Percentiles rank a stretch among this genome's conserved stretches.
These are phyloP conservation scores for Drosophila subsilvestris DNA, from an alignment of 2,888 invertebrate species.

Conservation along the genomic window DNA sequence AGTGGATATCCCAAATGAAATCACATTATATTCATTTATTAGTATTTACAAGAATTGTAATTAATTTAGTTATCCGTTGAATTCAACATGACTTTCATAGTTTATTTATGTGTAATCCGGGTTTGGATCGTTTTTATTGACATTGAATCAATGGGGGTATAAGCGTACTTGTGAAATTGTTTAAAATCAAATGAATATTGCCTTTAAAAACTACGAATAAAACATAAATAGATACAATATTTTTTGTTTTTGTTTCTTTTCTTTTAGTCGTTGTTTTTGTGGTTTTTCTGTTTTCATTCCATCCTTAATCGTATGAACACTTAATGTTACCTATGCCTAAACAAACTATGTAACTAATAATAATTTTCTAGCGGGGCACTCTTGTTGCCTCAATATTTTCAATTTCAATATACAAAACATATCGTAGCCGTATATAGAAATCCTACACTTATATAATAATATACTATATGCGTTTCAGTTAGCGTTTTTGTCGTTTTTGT, in stretches of 20 bases:
- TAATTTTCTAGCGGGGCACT: conserved; percentile 42
- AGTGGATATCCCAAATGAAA: not conserved
- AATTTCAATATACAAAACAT: conserved; percentile 48
- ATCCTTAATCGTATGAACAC: conserved; percentile 70
- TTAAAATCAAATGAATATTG: conserved; percentile 67
- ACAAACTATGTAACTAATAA: conserved; percentile 25
- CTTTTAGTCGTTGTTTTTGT: conserved; percentile 42
- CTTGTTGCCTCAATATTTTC: conserved; percentile 33
- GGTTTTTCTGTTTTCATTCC: conserved; percentile 51
- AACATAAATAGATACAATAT: conserved; percentile 49
- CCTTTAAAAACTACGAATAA: conserved; percentile 59
- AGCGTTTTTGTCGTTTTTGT: conserved; percentile 35
- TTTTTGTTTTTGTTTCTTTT: conserved; percentile 31
- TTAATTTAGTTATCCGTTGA: conserved; percentile 54
- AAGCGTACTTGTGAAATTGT: conserved; percentile 77
- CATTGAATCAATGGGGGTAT: conserved; percentile 71
- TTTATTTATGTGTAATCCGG: conserved; percentile 28
- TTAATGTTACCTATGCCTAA: conserved; percentile 47
- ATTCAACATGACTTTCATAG: conserved; percentile 48
- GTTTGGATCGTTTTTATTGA: conserved; percentile 58
- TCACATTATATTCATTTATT: not conserved
- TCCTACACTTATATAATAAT: conserved; percentile 69
- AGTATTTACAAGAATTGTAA: conserved; percentile 58
- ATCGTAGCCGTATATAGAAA: conserved; percentile 39
- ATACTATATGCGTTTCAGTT: conserved; percentile 67